Conservation (phyloP, 1,140 invertebrate genomes). For the Oppia nitens region DNA sequence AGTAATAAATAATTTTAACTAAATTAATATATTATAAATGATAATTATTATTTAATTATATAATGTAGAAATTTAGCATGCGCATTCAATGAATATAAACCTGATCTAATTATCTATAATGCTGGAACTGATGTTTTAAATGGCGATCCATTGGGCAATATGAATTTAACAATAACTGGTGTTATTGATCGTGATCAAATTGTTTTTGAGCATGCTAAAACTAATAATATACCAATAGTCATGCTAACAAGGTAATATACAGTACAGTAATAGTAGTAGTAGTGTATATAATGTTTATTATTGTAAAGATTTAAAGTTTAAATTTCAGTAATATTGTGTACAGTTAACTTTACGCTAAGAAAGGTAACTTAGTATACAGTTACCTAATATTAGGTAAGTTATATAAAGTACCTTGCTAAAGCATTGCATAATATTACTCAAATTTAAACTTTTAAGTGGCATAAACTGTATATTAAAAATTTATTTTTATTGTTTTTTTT, state of each 20-base stretch:
- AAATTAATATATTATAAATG: conserved; percentile 1
- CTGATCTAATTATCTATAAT: conserved; percentile 67
- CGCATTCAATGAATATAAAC: conserved; percentile 50
- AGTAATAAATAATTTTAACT: conserved; percentile 32
- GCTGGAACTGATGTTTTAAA: conserved; percentile 67
- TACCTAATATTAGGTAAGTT: too few species aligned
- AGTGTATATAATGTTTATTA: too few species aligned
- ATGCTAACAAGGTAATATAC: conserved; percentile 53
- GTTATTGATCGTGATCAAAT: conserved; percentile 62
- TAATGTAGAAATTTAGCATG: conserved; percentile 34
- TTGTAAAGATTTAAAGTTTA: too few species aligned
- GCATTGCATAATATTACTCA: too few species aligned
- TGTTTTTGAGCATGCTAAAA: conserved; percentile 50
- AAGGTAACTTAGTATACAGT: too few species aligned
- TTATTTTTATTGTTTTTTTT: background rate
- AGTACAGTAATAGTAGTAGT: too few species aligned
- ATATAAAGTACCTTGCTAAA: too few species aligned
- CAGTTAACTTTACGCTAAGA: too few species aligned
- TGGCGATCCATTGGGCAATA: conserved; percentile 52
- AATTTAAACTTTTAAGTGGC: background rate
- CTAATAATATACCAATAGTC: conserved; percentile 52
- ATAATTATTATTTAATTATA: conserved; percentile 17
- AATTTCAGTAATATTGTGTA: too few species aligned
- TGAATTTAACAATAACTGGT: conserved; percentile 36
- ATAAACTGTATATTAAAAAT: background rate